phyloP scores from a whole-genome alignment of 2,888 invertebrate species.

The Macropis europaea region DNA sequence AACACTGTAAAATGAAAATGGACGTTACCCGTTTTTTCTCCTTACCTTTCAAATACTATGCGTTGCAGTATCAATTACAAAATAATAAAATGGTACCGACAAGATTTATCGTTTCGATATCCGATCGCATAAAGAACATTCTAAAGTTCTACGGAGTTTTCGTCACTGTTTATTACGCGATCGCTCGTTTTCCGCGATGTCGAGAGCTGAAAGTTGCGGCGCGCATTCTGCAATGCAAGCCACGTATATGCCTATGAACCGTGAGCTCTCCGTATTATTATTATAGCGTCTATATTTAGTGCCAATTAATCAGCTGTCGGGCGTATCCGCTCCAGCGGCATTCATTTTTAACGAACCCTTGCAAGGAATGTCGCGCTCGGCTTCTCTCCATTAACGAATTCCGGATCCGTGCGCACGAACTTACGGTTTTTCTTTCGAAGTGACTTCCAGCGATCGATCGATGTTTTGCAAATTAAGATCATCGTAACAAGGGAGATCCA shows the following conservation, averaged over 20 bases:
- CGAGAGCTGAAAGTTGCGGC: constrained; percentile 12
- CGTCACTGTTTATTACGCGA: neutral
- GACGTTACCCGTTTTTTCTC: no score
- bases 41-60: no score
- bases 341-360: constrained; percentile 28
- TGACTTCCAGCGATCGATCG: no score
- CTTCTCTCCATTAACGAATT: neutral
- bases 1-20: no score
- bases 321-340: constrained; percentile 29
- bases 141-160: neutral
- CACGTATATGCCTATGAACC: constrained; percentile 17
- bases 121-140: neutral
- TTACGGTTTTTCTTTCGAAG: neutral
- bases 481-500: no score
- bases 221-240: constrained; percentile 30
- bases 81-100: no score
- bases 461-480: no score
- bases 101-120: neutral
- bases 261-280: constrained; percentile 51
- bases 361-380: constrained; percentile 18
- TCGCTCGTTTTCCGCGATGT: neutral
- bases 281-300: constrained; percentile 51
- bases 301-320: constrained; percentile 50
- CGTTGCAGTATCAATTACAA: no score
- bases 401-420: neutral